Conservation (phyloP, 1,140 invertebrate species). For the Aethina tumida region DNA sequence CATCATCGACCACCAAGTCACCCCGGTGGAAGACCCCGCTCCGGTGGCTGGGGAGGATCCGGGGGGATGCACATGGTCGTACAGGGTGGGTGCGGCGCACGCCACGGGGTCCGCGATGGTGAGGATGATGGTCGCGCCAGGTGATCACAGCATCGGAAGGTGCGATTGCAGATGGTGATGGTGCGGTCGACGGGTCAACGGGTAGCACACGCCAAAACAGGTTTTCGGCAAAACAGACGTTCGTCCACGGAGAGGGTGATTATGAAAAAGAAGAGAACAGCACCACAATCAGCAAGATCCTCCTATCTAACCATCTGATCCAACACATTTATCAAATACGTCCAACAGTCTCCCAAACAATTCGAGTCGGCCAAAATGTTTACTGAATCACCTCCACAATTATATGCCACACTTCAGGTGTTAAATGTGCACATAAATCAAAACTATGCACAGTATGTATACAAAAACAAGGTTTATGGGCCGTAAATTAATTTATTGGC, state of each 20-base stretch:
- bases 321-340: conserved; percentile 14
- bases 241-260: conserved; percentile 11
- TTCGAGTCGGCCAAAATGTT: no score
- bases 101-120: conserved; percentile 68
- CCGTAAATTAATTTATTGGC: conserved; percentile 32
- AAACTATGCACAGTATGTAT: conserved; percentile 22
- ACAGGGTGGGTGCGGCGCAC: conserved; percentile 61
- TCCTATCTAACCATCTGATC: no score
- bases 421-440: conserved; percentile 26
- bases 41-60: conserved; percentile 66
- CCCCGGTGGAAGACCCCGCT: conserved; percentile 65
- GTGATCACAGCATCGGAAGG: conserved; percentile 29
- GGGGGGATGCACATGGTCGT: conserved; percentile 68
- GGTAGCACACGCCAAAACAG: conserved; percentile 5
- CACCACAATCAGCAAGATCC: conserved; percentile 16
- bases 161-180: conserved; percentile 4
- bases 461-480: conserved; percentile 25
- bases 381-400: not conserved
- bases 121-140: conserved; percentile 46
- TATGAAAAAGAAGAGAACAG: conserved; percentile 25
- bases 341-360: conserved; percentile 3
- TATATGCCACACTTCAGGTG: not conserved
- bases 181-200: conserved; percentile 5
- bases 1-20: conserved; percentile 75
- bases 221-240: conserved; percentile 1